Base-by-base conservation (phyloP, 2,888 invertebrate genomes). In the Cephus sareptanus region DNA sequence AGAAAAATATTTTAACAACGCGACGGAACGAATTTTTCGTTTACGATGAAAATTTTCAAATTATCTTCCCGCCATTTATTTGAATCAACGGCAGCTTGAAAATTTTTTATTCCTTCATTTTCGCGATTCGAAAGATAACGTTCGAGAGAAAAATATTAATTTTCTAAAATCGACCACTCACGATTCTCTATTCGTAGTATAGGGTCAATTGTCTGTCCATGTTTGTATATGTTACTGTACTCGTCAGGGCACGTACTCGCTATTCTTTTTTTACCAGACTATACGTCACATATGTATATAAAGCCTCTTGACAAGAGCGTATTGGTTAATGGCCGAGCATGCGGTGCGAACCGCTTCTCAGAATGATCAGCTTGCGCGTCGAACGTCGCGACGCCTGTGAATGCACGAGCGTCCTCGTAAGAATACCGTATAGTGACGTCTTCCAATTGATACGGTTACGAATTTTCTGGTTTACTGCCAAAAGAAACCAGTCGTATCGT, bases 331-430 rank as follows among this genome's bases (percentile, higher is more conserved):
- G 77, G 74, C 69, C 78, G 74, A 78, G 75, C 73, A 76, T 77
- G 78, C 80, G 76, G 81, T 78, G 78, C 37, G 74, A 81, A 81
- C 81, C 81, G 80, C 81, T 81, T 81, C 79, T 73, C 78, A 30
- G 68, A 77, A 69, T 34, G 34, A 23, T 70, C 31, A 40, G 56
- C 40, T 56, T 9, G 40, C 23, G 40, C 23, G 6, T 56, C 40
- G 40, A 23, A 23, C 40, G 40, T 56, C 40, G 40, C 40, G 40
- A 56, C 40, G 40, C 40, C 23, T 56, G 40, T 56, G 23, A 56
- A 56, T 23, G 40, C 40, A 15, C 6, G 23, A 56, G 40, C 40
- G 40, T 56, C 40, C 23, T 56, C 40, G 23, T 9, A 56, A 56
- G 40, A 56, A 23, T 56, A 56, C 40, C 40, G 40, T 56, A 56